Base-by-base conservation (phyloP, 1,140 invertebrate species). In the Brachionus paranguensis region DNA sequence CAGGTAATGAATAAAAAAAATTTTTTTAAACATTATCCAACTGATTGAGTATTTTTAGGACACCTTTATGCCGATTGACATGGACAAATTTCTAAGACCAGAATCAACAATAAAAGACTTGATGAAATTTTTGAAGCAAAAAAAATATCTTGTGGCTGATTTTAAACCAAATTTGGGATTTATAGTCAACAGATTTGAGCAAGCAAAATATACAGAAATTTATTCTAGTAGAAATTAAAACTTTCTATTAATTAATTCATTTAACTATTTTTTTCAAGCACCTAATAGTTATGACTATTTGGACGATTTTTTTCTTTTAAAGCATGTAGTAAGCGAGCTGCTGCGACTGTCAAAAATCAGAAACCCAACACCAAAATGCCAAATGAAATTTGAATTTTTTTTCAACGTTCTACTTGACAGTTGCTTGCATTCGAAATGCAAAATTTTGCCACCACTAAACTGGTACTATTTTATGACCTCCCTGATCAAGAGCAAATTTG, bases 401-500 rank as follows among this genome's bases (percentile, higher is more conserved):
- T 20, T 81, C 11, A 37, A 81, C 17, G 20, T 81, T 14, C 43
- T 81, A 6, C 24, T 81, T 5, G 64, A 60, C n/a, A 68, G 53
- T 43, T 81, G 78, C 27, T 37, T 64, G 60, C 27, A 37, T 41
- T 41, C 64, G 10, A 81, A 64, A 29, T 60, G 27, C n/a, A 81
- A 81, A 68, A 64, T 68, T 33, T 43, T 81, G 10, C 78, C 78
- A 4, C 78, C 78, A n/a, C 3, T 81, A 41, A 81, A 81, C 14
- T 81, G 78, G 78, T 81, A 43, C 78, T 68, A 43, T 20, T 60
- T 81, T 64, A 68, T 81, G 37, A 81, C 53, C 14, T 81, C 50
- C 1, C 24, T 81, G 41, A 81, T 81, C 24, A 81, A 81, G 24
- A 81, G 78, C 33, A 43, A 60, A 81, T 68, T 64, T 64, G 78